Conservation (phyloP, 2,888 invertebrate species). For the Drosophila stalkeri region DNA sequence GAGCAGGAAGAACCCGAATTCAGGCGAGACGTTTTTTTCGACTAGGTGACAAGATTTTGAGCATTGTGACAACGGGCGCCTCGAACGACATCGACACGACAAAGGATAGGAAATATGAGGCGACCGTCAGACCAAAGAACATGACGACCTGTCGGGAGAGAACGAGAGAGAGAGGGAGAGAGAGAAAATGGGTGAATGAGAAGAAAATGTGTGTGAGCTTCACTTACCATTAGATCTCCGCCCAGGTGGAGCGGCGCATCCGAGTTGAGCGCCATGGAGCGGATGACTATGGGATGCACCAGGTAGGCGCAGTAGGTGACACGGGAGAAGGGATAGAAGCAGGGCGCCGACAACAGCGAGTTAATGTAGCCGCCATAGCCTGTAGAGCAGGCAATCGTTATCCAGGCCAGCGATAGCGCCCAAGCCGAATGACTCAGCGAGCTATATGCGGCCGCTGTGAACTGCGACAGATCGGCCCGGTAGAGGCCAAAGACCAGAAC, state of each 20-base stretch:
- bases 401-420: slow-evolving; percentile 93
- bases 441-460: slow-evolving; percentile 91
- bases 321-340: slow-evolving; percentile 93
- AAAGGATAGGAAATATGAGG: slow-evolving; percentile 92
- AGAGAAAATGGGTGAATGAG: not conserved
- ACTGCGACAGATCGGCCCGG: slow-evolving; percentile 89
- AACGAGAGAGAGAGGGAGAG: slow-evolving; percentile 27
- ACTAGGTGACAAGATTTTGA: slow-evolving; percentile 89
- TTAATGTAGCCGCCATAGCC: slow-evolving; percentile 93
- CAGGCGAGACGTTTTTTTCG: slow-evolving; percentile 85
- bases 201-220: not conserved
- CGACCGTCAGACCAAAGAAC: slow-evolving; percentile 92
- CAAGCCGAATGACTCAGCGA: slow-evolving; percentile 93
- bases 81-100: slow-evolving; percentile 93
- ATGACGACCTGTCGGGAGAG: slow-evolving; percentile 88
- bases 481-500: slow-evolving; percentile 92
- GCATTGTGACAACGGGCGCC: slow-evolving; percentile 93
- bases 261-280: slow-evolving; percentile 92
- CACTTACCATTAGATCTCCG: slow-evolving; percentile 90
- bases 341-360: slow-evolving; percentile 90
- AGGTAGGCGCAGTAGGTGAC: slow-evolving; percentile 95
- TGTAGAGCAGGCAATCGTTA: slow-evolving; percentile 93
- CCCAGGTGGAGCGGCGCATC: slow-evolving; percentile 93
- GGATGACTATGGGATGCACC: slow-evolving; percentile 93
- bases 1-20: slow-evolving; percentile 26